Conservation (phyloP, 1,140 invertebrate species). For the Bathynomus jamesi region DNA sequence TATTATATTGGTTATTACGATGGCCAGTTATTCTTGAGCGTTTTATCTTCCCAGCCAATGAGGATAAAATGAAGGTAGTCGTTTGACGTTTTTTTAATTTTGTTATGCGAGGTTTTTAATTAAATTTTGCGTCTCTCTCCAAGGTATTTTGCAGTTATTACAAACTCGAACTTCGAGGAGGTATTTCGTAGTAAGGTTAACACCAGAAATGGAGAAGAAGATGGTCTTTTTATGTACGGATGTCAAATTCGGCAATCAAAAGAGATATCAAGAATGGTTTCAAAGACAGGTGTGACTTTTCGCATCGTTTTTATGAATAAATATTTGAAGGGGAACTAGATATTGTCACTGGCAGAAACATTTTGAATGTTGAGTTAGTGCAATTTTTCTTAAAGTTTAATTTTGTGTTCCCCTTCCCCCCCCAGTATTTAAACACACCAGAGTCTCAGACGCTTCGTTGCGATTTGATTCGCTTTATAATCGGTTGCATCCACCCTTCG, state of each 20-base stretch:
- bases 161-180: conserved; percentile 81
- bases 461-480: conserved; percentile 95
- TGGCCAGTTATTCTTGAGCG: too few species aligned
- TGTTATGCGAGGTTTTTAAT: too few species aligned
- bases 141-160: conserved; percentile 71
- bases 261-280: conserved; percentile 98
- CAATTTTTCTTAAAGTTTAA: not conserved
- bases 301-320: too few species aligned
- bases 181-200: conserved; percentile 82
- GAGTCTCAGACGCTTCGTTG: conserved; percentile 90
- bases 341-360: too few species aligned
- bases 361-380: not conserved
- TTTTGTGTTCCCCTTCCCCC: conserved; percentile 30
- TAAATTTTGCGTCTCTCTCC: conserved; percentile 23
- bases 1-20: too few species aligned
- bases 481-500: conserved; percentile 93
- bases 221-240: conserved; percentile 84
- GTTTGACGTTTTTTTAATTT: too few species aligned
- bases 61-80: too few species aligned
- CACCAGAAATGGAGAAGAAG: conserved; percentile 96
- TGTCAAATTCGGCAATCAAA: conserved; percentile 93
- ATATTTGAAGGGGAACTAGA: too few species aligned
- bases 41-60: too few species aligned
- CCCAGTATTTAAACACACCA: conserved; percentile 88
- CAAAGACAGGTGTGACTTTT: conserved; percentile 58